Evolutionary conservation across 2,113 vertebrate genomes (phyloP), one percentile per base, ranked within the genome.

Genomic region (Nerophis ophidion): DNA sequence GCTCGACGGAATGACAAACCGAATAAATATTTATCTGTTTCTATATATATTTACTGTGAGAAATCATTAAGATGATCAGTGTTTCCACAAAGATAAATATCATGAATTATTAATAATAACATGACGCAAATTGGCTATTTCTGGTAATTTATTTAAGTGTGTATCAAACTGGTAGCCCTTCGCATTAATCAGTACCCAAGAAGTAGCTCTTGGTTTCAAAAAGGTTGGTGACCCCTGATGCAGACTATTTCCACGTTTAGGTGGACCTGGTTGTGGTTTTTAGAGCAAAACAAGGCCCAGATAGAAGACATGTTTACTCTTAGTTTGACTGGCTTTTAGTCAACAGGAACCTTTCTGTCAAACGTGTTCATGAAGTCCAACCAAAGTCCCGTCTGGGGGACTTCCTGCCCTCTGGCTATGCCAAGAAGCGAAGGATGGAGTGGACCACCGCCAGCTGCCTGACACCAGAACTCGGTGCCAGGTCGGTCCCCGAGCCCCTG

Each of bases 311-410:
- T 80, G 75, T 84, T 81, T 57, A 65, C 64, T 63, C 61, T 68
- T 64, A 46, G 69, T 48, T 73, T 70, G 55, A 53, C 57, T 33
- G 67, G 52, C 55, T 15, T 54, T 68, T 70, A 48, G 81, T 81
- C 82, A 84, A 83, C 79, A 80, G 79, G 82, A 83, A 81, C 52
- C 7, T 52, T 66, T 71, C 79, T 74, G 58, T 77, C 16, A 51
- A 67, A 74, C 51, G 50, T 2, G 5, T 65, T 74, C 72, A 54
- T 79, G 79, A 77, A 81, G 67, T 54, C 40, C 42, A 4, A 14
- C 60, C 62, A 57, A 67, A 63, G 69, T 71, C 75, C 38, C 40
- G 34, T 62, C 67, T 38, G 5, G 78, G 84, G 75, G 76, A 77
- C 76, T 86, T 83, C 84, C 80, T 79, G 72, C 34, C 7, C 52